phyloP scores from a whole-genome alignment of 2,113 vertebrate genomes.

The Mastomys coucha region DNA sequence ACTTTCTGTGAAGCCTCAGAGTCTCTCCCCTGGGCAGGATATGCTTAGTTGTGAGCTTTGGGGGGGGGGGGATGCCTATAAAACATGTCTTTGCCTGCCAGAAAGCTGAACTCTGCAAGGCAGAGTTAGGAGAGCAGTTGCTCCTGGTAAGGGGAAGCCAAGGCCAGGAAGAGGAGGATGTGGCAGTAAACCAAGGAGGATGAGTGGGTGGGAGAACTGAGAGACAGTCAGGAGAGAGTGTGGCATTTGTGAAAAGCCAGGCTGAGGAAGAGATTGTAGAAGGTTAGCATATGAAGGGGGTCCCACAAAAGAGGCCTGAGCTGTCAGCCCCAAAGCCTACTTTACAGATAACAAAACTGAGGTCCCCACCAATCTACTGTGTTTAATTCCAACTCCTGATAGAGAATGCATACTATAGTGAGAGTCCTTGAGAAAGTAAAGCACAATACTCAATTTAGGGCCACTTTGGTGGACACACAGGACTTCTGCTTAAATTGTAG shows the following conservation, averaged over 20 bases:
- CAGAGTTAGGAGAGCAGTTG: neutral
- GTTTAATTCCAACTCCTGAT: neutral
- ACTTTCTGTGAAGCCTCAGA: neutral
- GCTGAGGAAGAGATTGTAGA: neutral
- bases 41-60: neutral
- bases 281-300: neutral
- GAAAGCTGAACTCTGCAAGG: conserved; percentile 39
- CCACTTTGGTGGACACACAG: neutral
- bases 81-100: conserved; percentile 50
- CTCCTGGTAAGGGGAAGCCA: neutral
- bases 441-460: neutral
- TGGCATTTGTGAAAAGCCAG: neutral
- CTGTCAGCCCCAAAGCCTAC: neutral
- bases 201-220: neutral
- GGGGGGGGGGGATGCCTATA: neutral
- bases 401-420: neutral
- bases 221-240: neutral
- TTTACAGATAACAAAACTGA: neutral
- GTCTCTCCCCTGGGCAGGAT: conserved; percentile 40
- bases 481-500: neutral
- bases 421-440: neutral
- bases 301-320: neutral
- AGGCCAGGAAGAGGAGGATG: neutral
- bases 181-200: neutral
- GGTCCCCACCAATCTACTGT: too few relatives aligned